A percentile compares a stretch with the other conserved stretches of the same genome.
phyloP scores from a whole-genome alignment of 2,797 vertebrate species.

The Bryconaethiops microstoma region DNA sequence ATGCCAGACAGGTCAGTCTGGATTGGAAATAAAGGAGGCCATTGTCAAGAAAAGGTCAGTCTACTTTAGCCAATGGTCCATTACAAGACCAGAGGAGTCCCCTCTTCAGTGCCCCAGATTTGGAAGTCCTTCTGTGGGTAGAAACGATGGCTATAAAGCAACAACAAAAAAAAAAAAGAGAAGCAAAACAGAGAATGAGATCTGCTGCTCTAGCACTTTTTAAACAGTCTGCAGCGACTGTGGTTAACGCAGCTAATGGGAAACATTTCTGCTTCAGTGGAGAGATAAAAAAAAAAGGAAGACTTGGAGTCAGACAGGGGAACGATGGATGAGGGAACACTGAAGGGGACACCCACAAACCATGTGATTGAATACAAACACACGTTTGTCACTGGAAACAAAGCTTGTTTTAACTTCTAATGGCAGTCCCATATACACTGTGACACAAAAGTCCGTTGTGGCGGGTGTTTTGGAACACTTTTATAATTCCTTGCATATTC shows the following conservation, averaged over 20 bases:
- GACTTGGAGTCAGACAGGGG: conserved; percentile 63
- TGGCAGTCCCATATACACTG: conserved; percentile 3
- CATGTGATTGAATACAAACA: conserved; percentile 2
- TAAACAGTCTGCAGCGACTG: conserved; percentile 71
- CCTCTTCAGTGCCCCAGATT: conserved; percentile 29
- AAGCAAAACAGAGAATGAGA: conserved; percentile 61
- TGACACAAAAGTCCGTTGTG: neutral
- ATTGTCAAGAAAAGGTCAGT: conserved; percentile 69
- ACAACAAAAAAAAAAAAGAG: conserved; percentile 22
- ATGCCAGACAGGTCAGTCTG: conserved; percentile 62
- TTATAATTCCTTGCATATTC: conserved; percentile 21
- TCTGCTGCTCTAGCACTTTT: conserved; percentile 74
- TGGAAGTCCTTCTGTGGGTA: conserved; percentile 20
- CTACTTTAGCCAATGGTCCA: conserved; percentile 46
- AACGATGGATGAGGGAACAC: conserved; percentile 42
- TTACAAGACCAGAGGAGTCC: conserved; percentile 37
- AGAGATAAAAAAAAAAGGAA: conserved; percentile 61
- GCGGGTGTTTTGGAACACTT: conserved; percentile 1
- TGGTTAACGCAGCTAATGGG: conserved; percentile 79
- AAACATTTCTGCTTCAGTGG: conserved; percentile 79
- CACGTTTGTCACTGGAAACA: conserved; percentile 1
- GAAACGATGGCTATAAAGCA: conserved; percentile 1
- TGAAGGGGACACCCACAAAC: conserved; percentile 25
- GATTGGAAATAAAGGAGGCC: conserved; percentile 63
- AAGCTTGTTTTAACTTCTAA: neutral